These are phyloP conservation scores for Capra hircus DNA, from an alignment of 2,113 vertebrate species.

Conservation along the genomic window DNA sequence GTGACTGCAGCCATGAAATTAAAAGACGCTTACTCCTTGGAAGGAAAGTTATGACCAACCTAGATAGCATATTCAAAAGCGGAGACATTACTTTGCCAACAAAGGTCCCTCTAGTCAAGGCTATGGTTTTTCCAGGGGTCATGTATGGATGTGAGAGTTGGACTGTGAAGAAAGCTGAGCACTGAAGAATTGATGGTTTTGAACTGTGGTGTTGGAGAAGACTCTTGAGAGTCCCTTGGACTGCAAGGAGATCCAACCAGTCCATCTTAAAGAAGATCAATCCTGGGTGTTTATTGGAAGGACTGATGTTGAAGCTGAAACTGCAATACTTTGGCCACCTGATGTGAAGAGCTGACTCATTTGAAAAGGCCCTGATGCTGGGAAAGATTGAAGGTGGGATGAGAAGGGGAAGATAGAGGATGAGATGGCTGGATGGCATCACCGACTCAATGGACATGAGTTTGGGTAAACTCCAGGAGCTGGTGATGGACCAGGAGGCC, in stretches of 20 bases:
- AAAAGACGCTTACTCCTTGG: not conserved
- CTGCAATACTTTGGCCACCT: not conserved
- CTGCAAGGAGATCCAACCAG: not conserved
- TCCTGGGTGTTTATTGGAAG: not conserved
- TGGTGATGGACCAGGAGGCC: not conserved
- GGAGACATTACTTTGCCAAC: not conserved
- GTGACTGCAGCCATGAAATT: not conserved
- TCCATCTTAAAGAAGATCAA: not conserved
- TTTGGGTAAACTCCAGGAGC: not conserved
- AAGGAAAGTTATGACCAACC: not conserved
- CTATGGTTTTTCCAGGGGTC: not conserved
- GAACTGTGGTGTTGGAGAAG: not conserved
- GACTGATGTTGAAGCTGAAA: not conserved
- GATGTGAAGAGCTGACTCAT: not conserved
- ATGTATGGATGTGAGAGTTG: not conserved
- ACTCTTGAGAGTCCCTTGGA: not conserved
- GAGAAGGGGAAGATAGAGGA: not conserved
- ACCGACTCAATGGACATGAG: accelerated
- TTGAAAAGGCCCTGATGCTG: not conserved
- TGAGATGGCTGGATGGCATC: not conserved
- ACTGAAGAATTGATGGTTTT: not conserved
- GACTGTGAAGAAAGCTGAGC: not conserved
- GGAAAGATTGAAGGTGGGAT: too few species aligned
- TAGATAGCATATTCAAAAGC: not conserved
- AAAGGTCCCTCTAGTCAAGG: accelerated